Conservation (phyloP, 37 sponge, comb jelly and placozoan genomes). For the Bolinopsis microptera region DNA sequence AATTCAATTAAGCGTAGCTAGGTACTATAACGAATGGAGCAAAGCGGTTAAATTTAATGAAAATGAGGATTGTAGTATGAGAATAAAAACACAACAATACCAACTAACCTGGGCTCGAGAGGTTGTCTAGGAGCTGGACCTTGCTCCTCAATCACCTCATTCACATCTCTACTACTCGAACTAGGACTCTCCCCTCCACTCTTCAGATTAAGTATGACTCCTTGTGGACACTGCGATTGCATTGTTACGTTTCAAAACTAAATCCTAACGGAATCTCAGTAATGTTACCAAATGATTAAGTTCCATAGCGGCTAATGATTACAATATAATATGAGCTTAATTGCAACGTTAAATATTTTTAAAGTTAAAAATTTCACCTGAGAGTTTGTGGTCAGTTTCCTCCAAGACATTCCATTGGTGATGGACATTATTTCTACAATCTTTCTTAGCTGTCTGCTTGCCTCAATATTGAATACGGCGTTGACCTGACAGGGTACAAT, state of each 20-base stretch:
- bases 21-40: no score
- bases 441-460: slow-evolving; percentile 62
- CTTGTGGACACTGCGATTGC: slow-evolving; percentile 56
- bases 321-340: no score
- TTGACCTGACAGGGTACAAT: neutral
- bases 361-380: no score
- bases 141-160: slow-evolving; percentile 13
- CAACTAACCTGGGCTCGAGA: slow-evolving; percentile 14
- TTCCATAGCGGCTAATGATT: no score
- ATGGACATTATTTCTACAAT: slow-evolving; percentile 61
- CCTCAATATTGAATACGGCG: slow-evolving; percentile 59
- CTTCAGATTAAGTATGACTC: slow-evolving; percentile 59
- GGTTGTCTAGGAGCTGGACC: slow-evolving; percentile 15
- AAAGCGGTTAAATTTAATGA: no score
- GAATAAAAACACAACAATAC: no score
- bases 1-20: no score
- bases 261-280: no score
- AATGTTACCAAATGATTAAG: no score
- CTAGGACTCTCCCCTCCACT: slow-evolving; percentile 17
- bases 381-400: slow-evolving; percentile 50
- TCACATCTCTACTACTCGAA: slow-evolving; percentile 35
- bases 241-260: no score
- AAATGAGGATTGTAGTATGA: no score
- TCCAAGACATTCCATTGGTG: slow-evolving; percentile 60
- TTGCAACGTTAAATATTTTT: no score